Base-by-base conservation (phyloP, 1,140 invertebrate species). In the Halictus rubicundus region DNA sequence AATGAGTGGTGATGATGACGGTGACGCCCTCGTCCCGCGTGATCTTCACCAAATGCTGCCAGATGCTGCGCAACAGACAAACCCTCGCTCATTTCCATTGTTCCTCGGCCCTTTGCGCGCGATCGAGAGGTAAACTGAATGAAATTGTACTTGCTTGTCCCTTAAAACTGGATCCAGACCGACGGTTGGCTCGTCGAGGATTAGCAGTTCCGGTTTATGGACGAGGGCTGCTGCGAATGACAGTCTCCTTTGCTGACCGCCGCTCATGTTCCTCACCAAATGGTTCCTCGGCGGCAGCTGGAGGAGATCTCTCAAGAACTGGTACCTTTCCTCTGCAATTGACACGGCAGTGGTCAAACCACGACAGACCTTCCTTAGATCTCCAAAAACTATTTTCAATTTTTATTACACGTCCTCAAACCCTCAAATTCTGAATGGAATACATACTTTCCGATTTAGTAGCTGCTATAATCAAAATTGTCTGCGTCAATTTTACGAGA, bases 101-200 rank as follows among this genome's bases (percentile, higher is more conserved):
- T 32, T 16, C 8, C 4, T 8, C 4, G 12, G 1, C 12, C 6
- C 21, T 19, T 10, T 1, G 23, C 21, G 4, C 59, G 52, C 19
- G 16, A 42, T 25, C 25, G 59, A 65, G 19, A 10, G n/a, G 4
- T n/a, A 59, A 46, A 94, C 71, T 16, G 84, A 85, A 80, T 76
- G 80, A 68, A 80, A 88, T 75, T 84, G 77, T 85, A 92, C 93
- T 94, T 90, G 97, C 97, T 95, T 96, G 90, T 98, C 96, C 91
- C 98, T 94, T 25, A 99, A 92, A 73, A 98, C 93, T 3, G 98
- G 98, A 94, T 99, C 98, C 46, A 99, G 94, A 10, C 98, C 98
- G 16, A 98, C 98, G 0, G 98, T 99, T 0, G 98, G 98, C 91
- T 99, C 98, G 90, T 99, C 98, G 68, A 99, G 92, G 69, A 99